Evolutionary conservation across 2,113 vertebrate species (phyloP).

Genomic region (Nicator chloris): DNA sequence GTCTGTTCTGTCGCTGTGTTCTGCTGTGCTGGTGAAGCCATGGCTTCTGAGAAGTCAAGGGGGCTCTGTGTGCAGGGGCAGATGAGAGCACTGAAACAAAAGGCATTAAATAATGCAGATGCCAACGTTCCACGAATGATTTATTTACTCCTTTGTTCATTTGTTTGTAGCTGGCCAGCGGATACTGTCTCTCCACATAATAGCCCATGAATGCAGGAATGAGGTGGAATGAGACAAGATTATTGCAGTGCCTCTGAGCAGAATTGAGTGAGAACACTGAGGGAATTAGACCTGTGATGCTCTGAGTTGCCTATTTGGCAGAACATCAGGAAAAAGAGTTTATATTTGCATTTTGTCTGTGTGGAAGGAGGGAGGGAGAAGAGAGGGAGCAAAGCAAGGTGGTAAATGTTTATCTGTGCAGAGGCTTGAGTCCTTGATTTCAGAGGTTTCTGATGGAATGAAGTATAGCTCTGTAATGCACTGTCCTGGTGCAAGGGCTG

Average conservation of each 20-base stretch:
- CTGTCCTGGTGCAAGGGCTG: not conserved
- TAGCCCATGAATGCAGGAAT: not conserved
- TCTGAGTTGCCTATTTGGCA: not conserved
- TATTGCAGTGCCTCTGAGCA: not conserved
- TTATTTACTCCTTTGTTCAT: slow-evolving; percentile 28
- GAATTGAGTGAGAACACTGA: not conserved
- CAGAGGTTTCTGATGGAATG: not conserved
- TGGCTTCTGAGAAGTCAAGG: not conserved
- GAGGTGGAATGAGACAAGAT: not conserved
- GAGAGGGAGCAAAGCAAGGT: not conserved
- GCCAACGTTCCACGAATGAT: not conserved
- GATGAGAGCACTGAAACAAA: not conserved
- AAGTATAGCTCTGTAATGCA: not conserved
- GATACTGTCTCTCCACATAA: not conserved
- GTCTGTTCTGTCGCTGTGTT: slow-evolving; percentile 41
- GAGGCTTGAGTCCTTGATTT: not conserved
- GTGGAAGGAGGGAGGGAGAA: not conserved
- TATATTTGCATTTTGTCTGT: not conserved
- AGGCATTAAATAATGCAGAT: not conserved
- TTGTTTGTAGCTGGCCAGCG: not conserved
- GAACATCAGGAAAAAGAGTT: not conserved
- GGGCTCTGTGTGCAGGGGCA: not conserved
- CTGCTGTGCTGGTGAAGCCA: not conserved
- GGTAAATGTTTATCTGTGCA: not conserved
- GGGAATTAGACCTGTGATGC: not conserved